Conservation (phyloP, 1,140 invertebrate genomes). For the Drosophila auraria region DNA sequence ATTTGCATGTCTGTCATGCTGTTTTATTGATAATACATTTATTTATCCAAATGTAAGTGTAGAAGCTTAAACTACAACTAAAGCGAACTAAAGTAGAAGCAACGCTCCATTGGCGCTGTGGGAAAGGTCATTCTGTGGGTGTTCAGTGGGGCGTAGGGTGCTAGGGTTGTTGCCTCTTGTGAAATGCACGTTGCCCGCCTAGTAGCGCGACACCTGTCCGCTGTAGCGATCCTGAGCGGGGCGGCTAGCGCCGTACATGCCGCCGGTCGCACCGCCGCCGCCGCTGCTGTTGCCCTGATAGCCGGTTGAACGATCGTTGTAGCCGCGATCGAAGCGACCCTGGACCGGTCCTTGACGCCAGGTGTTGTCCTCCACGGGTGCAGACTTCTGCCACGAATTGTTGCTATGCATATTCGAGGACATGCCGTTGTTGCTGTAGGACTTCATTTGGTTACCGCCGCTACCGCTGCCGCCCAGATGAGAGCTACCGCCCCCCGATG, state of each 20-base stretch:
- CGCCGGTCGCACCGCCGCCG: slow-evolving; percentile 37
- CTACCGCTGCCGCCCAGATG: slow-evolving; percentile 57
- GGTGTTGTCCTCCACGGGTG: slow-evolving; percentile 66
- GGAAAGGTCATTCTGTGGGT: slow-evolving; percentile 36
- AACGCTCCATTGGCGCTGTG: slow-evolving; percentile 41
- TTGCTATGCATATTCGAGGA: slow-evolving; percentile 73
- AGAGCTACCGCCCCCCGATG: slow-evolving; percentile 51
- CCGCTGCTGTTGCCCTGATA: slow-evolving; percentile 65
- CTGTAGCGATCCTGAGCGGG: slow-evolving; percentile 74
- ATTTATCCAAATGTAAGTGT: slow-evolving; percentile 63
- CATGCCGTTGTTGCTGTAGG: slow-evolving; percentile 75
- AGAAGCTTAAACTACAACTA: slow-evolving; percentile 66
- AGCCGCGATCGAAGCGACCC: slow-evolving; percentile 80
- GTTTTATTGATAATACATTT: slow-evolving; percentile 52
- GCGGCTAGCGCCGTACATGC: slow-evolving; percentile 73
- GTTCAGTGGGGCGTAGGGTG: slow-evolving; percentile 10
- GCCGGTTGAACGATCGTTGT: slow-evolving; percentile 79
- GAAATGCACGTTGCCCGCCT: slow-evolving; percentile 45
- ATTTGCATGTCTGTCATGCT: slow-evolving; percentile 6
- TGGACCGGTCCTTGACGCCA: slow-evolving; percentile 73
- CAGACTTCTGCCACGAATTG: slow-evolving; percentile 77
- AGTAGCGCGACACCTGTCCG: slow-evolving; percentile 71
- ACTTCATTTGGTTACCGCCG: slow-evolving; percentile 56
- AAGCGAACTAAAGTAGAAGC: slow-evolving; percentile 60
- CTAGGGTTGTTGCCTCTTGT: slow-evolving; percentile 21